Conservation (phyloP, 2,797 vertebrate species). For the Trachops cirrhosus region DNA sequence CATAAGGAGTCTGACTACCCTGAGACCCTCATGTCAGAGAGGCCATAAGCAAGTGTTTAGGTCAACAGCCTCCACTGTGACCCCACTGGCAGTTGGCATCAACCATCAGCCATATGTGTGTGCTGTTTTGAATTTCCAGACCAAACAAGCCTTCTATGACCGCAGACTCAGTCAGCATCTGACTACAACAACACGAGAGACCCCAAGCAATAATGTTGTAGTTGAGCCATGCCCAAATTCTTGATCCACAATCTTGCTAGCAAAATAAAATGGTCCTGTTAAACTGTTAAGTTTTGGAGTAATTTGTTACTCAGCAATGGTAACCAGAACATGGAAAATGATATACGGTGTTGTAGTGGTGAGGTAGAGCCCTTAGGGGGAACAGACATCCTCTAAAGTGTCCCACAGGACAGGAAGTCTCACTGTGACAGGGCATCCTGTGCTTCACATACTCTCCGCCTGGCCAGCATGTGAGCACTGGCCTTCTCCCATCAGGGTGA, state of each 20-base stretch:
- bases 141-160: not conserved
- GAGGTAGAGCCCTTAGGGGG: not conserved
- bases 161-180: not conserved
- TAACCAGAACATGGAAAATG: not conserved
- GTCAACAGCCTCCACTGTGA: not conserved
- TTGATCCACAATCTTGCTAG: not conserved
- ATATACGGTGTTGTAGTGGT: not conserved
- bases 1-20: not conserved
- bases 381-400: not conserved
- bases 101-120: fast-evolving
- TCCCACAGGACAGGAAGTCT: not conserved
- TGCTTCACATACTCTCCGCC: not conserved
- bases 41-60: not conserved
- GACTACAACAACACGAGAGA: not conserved
- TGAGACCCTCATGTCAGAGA: not conserved
- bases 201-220: not conserved
- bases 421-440: not conserved
- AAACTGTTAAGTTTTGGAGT: not conserved
- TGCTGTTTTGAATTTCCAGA: not conserved
- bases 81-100: not conserved
- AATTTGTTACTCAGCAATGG: not conserved
- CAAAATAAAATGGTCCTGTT: not conserved
- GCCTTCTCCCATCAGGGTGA: not conserved
- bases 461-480: not conserved
- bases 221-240: not conserved